These are phyloP conservation scores for Cydia splendana DNA, from an alignment of 1,140 invertebrate genomes.

Conservation along the genomic window DNA sequence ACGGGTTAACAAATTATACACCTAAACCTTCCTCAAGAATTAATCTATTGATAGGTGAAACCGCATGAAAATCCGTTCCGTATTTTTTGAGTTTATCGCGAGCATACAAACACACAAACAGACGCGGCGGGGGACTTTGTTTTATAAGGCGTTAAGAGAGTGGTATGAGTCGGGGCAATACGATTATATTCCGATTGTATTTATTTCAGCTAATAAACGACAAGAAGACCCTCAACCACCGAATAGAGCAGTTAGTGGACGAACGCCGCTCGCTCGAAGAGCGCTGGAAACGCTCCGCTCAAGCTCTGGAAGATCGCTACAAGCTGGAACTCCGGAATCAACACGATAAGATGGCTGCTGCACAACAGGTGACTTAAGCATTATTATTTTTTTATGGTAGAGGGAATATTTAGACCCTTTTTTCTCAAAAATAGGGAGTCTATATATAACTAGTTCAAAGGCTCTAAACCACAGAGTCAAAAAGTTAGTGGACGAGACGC, in stretches of 20 bases:
- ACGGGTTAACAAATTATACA: too few species aligned
- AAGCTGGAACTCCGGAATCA: constrained; percentile 68
- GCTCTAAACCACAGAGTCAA: constrained; percentile 74
- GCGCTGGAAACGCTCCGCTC: constrained; percentile 68
- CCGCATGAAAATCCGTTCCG: too few species aligned
- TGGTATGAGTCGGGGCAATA: too few species aligned
- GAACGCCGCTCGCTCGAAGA: constrained; percentile 67
- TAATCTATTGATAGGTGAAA: too few species aligned
- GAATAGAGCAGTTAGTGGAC: constrained; percentile 72
- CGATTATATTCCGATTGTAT: not conserved
- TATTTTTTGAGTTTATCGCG: too few species aligned
- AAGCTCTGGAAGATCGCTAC: constrained; percentile 67
- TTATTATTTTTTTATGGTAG: too few species aligned
- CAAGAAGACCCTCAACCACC: constrained; percentile 74
- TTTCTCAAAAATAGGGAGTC: too few species aligned
- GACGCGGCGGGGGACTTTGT: too few species aligned
- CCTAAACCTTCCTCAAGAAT: too few species aligned
- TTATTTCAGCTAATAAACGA: constrained; percentile 67
- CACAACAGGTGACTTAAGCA: constrained; percentile 55
- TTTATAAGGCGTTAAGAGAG: too few species aligned
- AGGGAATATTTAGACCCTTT: too few species aligned
- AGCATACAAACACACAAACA: too few species aligned
- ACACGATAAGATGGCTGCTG: constrained; percentile 73
- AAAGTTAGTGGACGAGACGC: constrained; percentile 68
- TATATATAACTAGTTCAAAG: constrained; percentile 39